phyloP scores from a whole-genome alignment of 2,113 vertebrate genomes.

The Cercopithecus mona region DNA sequence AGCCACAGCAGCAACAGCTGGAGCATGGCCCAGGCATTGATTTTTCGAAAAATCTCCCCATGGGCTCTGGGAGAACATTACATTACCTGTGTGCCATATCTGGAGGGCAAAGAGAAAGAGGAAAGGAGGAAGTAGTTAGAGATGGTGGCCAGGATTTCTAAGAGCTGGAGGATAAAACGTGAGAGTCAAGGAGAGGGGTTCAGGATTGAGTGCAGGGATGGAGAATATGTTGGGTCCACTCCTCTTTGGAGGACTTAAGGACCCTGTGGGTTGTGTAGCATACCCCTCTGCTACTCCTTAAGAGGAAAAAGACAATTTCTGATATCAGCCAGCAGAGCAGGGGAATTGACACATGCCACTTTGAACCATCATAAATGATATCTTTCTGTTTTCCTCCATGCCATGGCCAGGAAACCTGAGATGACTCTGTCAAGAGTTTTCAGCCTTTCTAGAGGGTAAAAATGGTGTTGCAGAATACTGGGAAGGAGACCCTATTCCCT shows the following conservation, averaged over 20 bases:
- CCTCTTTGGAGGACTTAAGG: not conserved
- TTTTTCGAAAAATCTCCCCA: not conserved
- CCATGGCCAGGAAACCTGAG: not conserved
- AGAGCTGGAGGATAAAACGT: not conserved
- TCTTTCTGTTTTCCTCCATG: not conserved
- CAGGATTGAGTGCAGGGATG: not conserved
- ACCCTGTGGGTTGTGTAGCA: fast-evolving
- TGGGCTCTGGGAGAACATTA: not conserved
- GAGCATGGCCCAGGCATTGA: not conserved
- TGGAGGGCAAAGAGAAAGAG: not conserved
- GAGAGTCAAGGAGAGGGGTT: not conserved
- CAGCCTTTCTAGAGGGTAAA: not conserved
- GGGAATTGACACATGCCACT: not conserved
- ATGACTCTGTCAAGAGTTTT: not conserved
- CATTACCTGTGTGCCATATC: not conserved
- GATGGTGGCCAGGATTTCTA: not conserved
- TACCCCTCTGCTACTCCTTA: fast-evolving
- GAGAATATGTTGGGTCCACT: not conserved
- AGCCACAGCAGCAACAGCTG: not conserved
- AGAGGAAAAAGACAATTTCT: not conserved
- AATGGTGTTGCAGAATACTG: fast-evolving
- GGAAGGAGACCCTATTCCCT: not conserved
- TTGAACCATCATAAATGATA: not conserved
- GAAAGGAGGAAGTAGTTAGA: not conserved
- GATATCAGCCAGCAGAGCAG: not conserved